These are phyloP conservation scores for Acromyrmex heyeri DNA, from an alignment of 1,140 invertebrate genomes.

Conservation along the genomic window DNA sequence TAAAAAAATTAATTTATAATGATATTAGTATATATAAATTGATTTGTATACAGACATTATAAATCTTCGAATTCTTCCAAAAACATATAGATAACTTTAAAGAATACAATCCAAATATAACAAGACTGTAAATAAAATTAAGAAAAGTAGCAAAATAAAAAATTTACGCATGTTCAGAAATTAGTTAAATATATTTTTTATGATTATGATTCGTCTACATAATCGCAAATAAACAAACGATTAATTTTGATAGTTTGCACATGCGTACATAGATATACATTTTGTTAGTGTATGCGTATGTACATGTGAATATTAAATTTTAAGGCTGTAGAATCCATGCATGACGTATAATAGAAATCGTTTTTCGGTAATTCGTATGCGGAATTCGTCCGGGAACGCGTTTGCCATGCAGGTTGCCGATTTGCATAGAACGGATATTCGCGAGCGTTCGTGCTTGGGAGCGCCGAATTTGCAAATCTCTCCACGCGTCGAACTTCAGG, in stretches of 20 bases:
- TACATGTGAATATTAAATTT: constrained; percentile 38
- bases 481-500: constrained; percentile 43
- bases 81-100: background rate
- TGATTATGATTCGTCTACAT: background rate
- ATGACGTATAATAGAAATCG: constrained; percentile 48
- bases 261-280: background rate
- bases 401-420: constrained; percentile 45
- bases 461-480: constrained; percentile 45
- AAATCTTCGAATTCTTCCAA: background rate
- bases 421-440: constrained; percentile 56
- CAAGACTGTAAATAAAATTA: background rate
- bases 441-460: constrained; percentile 7
- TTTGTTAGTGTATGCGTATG: background rate
- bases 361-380: constrained; percentile 52
- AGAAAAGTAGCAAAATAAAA: background rate
- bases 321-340: background rate
- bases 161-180: background rate
- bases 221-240: background rate
- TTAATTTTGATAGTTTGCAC: background rate
- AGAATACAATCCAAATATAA: background rate
- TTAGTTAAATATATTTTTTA: background rate
- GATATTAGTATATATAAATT: background rate
- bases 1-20: background rate
- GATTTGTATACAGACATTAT: background rate
- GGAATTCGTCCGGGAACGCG: constrained; percentile 16